Conservation (phyloP, 2,113 vertebrate species). For the Strix uralensis region DNA sequence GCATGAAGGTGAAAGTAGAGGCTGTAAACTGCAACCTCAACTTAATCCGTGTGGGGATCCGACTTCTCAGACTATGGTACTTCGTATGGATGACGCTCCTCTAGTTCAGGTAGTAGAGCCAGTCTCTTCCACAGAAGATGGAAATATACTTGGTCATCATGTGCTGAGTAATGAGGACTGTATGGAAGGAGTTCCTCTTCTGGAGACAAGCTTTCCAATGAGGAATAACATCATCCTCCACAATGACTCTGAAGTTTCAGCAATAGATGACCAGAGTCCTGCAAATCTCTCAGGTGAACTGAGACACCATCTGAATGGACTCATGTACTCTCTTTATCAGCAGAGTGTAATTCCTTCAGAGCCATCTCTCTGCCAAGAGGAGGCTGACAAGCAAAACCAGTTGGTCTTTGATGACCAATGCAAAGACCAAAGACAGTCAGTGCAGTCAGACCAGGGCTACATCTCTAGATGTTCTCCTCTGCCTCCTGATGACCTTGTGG, state of each 20-base stretch:
- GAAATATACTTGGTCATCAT: background rate
- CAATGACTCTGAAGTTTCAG: background rate
- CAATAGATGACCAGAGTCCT: background rate
- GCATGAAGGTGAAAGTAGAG: background rate
- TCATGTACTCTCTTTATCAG: slow-evolving; percentile 58
- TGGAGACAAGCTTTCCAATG: slow-evolving; percentile 4
- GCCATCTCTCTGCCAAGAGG: background rate
- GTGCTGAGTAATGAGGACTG: slow-evolving; percentile 24
- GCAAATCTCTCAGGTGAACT: background rate
- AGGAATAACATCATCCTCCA: slow-evolving; percentile 48
- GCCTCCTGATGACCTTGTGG: slow-evolving; percentile 49
- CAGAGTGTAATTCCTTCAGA: slow-evolving; percentile 28
- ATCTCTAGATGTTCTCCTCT: slow-evolving; percentile 82
- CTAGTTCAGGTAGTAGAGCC: slow-evolving; percentile 29
- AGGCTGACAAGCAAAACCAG: slow-evolving; percentile 40
- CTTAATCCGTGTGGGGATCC: background rate
- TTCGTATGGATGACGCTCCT: background rate
- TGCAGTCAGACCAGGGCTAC: slow-evolving; percentile 90
- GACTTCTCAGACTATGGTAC: background rate
- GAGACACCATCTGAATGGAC: slow-evolving; percentile 34
- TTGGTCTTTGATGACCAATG: slow-evolving; percentile 45
- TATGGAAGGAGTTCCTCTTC: slow-evolving; percentile 58
- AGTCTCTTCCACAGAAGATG: background rate
- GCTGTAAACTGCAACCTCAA: slow-evolving; percentile 39
- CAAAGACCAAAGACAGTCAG: slow-evolving; percentile 75